These are phyloP conservation scores for Circaetus cinerascens DNA, from an alignment of 2,113 vertebrate genomes.

Conservation along the genomic window DNA sequence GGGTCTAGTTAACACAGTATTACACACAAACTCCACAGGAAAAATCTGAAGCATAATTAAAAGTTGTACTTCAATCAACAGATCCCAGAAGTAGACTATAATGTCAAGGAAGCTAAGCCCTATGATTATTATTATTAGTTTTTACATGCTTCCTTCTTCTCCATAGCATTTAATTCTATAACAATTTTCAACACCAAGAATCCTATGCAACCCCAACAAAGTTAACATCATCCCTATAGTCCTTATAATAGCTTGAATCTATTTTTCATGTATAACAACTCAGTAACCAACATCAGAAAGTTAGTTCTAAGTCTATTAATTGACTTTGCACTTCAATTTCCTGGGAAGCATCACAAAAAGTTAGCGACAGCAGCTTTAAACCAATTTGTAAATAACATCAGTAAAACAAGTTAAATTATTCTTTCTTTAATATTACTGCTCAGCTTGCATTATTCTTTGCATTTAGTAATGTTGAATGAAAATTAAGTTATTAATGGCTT, in stretches of 20 bases:
- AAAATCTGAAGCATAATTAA: background rate
- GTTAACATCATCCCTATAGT: background rate
- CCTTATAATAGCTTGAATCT: background rate
- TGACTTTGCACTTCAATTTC: background rate
- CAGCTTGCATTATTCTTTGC: background rate
- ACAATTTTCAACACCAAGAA: background rate
- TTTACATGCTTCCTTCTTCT: background rate
- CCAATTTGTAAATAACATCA: background rate
- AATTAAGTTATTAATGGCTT: background rate
- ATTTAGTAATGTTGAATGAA: background rate
- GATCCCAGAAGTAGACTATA: background rate
- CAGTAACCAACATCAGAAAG: background rate
- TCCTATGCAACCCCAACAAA: background rate
- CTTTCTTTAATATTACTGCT: background rate
- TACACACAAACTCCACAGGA: background rate
- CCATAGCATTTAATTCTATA: background rate
- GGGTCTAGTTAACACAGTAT: background rate
- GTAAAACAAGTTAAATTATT: background rate
- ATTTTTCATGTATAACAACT: background rate
- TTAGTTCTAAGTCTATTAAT: background rate
- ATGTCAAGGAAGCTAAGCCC: background rate
- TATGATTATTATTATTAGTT: too few species aligned
- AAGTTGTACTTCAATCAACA: background rate
- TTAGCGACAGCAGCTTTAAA: background rate
- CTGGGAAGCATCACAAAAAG: background rate